Evolutionary conservation across 2,113 vertebrate genomes (phyloP).

Genomic region (Indicator indicator): DNA sequence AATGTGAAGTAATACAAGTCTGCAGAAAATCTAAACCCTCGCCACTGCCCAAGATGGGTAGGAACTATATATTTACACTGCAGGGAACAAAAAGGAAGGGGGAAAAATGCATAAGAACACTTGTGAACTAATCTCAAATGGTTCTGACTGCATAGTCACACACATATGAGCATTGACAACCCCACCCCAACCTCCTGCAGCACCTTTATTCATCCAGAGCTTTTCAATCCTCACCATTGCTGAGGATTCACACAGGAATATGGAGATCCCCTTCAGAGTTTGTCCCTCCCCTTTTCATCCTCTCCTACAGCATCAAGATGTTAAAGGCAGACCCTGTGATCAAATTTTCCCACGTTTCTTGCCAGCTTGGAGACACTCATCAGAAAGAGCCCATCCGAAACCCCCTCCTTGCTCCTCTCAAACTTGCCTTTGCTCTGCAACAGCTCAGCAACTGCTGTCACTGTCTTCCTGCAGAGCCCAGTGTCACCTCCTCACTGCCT

Average conservation of each 20-base stretch:
- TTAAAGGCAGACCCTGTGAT: neutral
- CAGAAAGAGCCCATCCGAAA: neutral
- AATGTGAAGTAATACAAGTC: accelerated
- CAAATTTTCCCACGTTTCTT: neutral
- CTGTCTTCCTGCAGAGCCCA: accelerated
- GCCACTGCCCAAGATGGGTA: neutral
- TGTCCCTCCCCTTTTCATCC: neutral
- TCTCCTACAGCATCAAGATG: neutral
- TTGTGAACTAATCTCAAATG: accelerated
- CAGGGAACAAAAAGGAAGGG: accelerated
- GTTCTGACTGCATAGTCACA: neutral
- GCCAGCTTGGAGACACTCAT: neutral
- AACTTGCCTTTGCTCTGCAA: accelerated
- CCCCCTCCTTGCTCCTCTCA: accelerated
- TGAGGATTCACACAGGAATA: neutral
- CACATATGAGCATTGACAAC: neutral
- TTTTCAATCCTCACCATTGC: neutral
- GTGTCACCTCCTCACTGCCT: neutral
- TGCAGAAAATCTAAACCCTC: neutral
- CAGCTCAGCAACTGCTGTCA: neutral
- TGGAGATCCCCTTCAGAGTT: accelerated
- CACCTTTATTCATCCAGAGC: neutral
- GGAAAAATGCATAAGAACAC: accelerated
- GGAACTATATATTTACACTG: neutral
- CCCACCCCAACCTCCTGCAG: neutral